Percentiles rank a stretch among this genome's conserved stretches.
phyloP scores from a whole-genome alignment of 1,140 invertebrate species.

The Spodoptera frugiperda region DNA sequence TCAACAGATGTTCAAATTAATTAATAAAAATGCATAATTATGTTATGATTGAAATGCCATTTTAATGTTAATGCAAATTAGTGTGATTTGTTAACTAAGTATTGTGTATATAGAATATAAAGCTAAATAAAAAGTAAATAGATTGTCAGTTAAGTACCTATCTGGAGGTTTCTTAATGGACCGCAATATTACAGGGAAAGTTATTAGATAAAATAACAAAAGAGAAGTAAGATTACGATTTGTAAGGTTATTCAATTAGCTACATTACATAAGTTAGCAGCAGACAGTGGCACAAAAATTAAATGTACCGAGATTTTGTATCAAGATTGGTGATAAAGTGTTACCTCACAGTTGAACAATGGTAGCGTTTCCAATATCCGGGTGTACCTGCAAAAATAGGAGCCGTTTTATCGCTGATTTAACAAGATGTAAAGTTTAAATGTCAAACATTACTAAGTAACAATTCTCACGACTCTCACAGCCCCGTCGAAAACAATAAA shows the following conservation, averaged over 20 bases:
- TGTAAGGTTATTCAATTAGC: slow-evolving; percentile 36
- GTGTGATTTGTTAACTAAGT: no score
- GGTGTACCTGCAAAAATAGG: slow-evolving; percentile 31
- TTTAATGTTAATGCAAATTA: no score
- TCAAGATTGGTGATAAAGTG: slow-evolving; percentile 32
- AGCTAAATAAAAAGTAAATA: no score
- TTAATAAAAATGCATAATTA: no score
- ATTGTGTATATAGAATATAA: no score
- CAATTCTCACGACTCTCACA: slow-evolving; percentile 80
- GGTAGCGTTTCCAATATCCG: slow-evolving; percentile 43
- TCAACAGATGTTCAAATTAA: no score
- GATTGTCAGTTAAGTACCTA: neutral
- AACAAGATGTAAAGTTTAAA: slow-evolving; percentile 48
- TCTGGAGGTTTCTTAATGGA: neutral
- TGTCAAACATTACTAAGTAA: slow-evolving; percentile 49
- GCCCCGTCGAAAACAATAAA: slow-evolving; percentile 63
- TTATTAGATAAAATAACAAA: slow-evolving; percentile 14
- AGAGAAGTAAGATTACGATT: slow-evolving; percentile 15
- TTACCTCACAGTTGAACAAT: slow-evolving; percentile 41
- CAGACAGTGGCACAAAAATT: slow-evolving; percentile 42
- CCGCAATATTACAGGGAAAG: neutral
- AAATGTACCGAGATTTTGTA: slow-evolving; percentile 16
- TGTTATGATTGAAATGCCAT: no score
- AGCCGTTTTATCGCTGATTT: slow-evolving; percentile 36
- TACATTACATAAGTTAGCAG: slow-evolving; percentile 12